phyloP scores from a whole-genome alignment of 2,797 vertebrate genomes.

The Pseudocheirus occidentalis region DNA sequence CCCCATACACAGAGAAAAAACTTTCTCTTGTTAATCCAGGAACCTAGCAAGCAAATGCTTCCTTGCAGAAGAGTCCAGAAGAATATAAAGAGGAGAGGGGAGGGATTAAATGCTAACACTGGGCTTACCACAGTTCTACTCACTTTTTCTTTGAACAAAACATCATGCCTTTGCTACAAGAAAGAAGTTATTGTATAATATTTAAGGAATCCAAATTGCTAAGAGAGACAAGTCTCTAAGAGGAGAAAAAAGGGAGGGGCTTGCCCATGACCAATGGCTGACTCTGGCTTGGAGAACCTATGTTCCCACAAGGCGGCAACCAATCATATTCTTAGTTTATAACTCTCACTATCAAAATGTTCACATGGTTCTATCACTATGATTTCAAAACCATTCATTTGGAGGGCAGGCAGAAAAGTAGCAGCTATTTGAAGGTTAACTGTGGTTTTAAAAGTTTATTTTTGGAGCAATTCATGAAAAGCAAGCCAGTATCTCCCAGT shows the following conservation, averaged over 20 bases:
- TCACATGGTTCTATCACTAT: neutral
- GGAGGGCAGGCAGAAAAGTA: neutral
- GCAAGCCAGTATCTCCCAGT: neutral
- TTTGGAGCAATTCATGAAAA: neutral
- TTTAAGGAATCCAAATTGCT: too few species aligned
- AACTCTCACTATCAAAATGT: neutral
- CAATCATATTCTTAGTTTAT: neutral
- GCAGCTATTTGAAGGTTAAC: neutral
- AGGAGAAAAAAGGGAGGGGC: neutral
- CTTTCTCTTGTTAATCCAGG: neutral
- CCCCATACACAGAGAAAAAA: neutral
- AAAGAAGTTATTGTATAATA: neutral
- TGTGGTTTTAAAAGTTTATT: neutral
- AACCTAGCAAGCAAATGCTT: neutral
- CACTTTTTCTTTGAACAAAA: neutral
- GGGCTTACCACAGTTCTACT: neutral
- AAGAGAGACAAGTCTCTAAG: neutral
- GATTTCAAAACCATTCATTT: neutral
- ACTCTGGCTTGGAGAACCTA: neutral
- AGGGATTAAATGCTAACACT: neutral
- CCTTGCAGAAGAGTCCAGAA: neutral
- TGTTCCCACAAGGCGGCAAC: neutral
- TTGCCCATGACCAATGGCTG: neutral
- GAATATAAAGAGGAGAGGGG: neutral
- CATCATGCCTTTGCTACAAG: too few species aligned